These are phyloP conservation scores for Prolemur simus DNA, from an alignment of 2,113 vertebrate genomes.

Conservation along the genomic window DNA sequence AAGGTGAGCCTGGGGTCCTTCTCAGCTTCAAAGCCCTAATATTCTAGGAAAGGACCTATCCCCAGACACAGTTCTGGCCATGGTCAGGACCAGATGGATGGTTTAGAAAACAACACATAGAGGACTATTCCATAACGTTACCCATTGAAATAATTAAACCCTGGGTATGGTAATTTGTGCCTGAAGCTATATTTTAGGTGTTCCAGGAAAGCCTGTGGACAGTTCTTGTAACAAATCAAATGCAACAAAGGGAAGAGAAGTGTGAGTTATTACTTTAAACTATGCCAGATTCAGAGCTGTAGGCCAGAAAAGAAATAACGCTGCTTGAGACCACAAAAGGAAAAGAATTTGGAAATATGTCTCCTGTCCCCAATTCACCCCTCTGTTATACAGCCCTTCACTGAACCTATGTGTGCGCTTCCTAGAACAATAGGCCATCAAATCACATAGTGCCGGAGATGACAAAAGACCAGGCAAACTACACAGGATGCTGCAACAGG, in stretches of 20 bases:
- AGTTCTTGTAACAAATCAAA: constrained; percentile 46
- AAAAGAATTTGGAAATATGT: constrained; percentile 66
- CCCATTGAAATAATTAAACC: not conserved
- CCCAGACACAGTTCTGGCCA: not conserved
- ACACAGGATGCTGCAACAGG: not conserved
- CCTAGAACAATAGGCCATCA: constrained; percentile 41
- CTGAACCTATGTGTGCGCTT: not conserved
- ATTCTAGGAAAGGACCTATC: not conserved
- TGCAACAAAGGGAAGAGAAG: constrained; percentile 52
- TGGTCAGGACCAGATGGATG: not conserved
- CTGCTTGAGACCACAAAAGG: constrained; percentile 63
- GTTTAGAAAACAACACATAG: not conserved
- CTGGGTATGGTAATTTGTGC: not conserved
- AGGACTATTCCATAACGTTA: not conserved
- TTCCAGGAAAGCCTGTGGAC: not conserved
- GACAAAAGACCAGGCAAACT: not conserved
- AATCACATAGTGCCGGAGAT: not conserved
- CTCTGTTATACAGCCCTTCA: not conserved
- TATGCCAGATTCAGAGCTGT: constrained; percentile 43
- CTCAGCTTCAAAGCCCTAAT: not conserved
- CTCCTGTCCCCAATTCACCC: constrained; percentile 58
- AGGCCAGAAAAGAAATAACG: constrained; percentile 41
- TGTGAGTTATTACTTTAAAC: constrained; percentile 55
- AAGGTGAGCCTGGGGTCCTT: not conserved
- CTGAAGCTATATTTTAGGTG: constrained; percentile 37